Base-by-base conservation (phyloP, 2,113 vertebrate species). In the Columba janthina region DNA sequence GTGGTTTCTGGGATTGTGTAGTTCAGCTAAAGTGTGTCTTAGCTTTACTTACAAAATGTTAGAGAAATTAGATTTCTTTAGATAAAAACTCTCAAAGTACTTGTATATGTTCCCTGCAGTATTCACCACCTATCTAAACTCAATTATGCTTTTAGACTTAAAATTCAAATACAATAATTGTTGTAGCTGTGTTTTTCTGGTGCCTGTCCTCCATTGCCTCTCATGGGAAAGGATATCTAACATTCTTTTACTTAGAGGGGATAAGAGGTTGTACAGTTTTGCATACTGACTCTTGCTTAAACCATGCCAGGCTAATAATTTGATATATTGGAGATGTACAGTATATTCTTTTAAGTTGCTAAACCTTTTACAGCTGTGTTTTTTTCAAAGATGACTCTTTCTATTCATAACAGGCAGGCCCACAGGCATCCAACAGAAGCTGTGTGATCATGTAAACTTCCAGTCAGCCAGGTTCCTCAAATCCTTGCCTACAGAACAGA, bases 381-480 rank as follows among this genome's bases (percentile, higher is more conserved):
- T 50, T 66, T 77, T 74, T 69, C 54, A 77, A 44, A 16, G 5
- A 19, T 85, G 4, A 22, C 42, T 75, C 42, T 44, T 54, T 78
- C 38, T 96, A 12, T 97, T 67, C 51, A 26, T 82, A 90, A 34
- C 97, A 99, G 99, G 98, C 69, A 70, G 91, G 88, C 54, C 93
- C 96, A 88, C 93, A 38, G 40, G 12, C 96, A 31, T 87, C 97
- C 58, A 97, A 97, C 36, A 98, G 96, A 95, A 96, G 83, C 96
- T 99, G 99, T 93, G 87, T 90, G 86, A 93, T 99, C 93, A 99
- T 99, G 99, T 99, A 93, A 99, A 95, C 80, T 77, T 90, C 50
- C 70, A 85, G 75, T 78, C 92, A 82, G 34, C 76, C 86, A 86
- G 93, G 89, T 90, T 97, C 84, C 74, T 97, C 77, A 79, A 36